phyloP scores from a whole-genome alignment of 2,113 vertebrate species.

The Sphaerodactylus townsendi region DNA sequence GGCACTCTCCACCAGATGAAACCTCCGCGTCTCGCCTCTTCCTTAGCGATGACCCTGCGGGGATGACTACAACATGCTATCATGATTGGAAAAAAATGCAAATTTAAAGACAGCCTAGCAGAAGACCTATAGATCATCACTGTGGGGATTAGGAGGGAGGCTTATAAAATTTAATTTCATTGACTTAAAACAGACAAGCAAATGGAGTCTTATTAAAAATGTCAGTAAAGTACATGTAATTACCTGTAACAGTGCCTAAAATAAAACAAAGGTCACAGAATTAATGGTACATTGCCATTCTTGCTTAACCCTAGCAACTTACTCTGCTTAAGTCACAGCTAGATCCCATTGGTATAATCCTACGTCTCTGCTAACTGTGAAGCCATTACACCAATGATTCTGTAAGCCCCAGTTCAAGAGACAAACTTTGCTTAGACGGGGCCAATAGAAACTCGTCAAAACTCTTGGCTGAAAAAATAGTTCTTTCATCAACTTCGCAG shows the following conservation, averaged over 20 bases:
- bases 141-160: neutral
- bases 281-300: conserved; percentile 24
- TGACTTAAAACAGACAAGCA: neutral
- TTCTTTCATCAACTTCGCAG: conserved; percentile 67
- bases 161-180: neutral
- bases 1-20: too few relatives aligned
- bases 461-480: conserved; percentile 42
- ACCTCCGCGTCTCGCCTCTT: too few relatives aligned
- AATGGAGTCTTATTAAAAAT: neutral
- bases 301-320: conserved; percentile 33
- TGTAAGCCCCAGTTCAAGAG: conserved; percentile 30
- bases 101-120: neutral
- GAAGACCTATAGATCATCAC: neutral
- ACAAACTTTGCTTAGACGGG: conserved; percentile 39
- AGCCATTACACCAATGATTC: conserved; percentile 14
- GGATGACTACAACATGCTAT: too few relatives aligned
- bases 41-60: too few relatives aligned
- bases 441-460: conserved; percentile 48
- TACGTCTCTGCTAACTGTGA: conserved; percentile 20
- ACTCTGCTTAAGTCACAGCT: neutral
- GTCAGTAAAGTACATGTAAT: neutral
- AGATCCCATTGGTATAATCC: neutral
- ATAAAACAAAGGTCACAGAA: neutral
- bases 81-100: neutral
- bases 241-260: conserved; percentile 8